Evolutionary conservation across 2,797 vertebrate species (phyloP).

Genomic region (Tenualosa ilisha): DNA sequence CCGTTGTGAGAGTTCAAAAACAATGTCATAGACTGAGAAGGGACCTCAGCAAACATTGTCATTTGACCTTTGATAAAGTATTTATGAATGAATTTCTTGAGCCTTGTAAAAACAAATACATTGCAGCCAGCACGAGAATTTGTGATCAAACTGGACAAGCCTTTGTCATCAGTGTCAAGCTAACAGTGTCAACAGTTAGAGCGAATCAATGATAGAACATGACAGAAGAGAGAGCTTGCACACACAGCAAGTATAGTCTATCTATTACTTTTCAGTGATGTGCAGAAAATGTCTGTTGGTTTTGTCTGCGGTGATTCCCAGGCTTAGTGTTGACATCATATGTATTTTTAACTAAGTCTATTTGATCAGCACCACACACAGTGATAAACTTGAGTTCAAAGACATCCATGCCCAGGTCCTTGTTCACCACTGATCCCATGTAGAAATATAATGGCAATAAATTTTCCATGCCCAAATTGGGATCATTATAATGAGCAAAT

Average conservation of each 20-base stretch:
- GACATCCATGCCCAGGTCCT: not conserved
- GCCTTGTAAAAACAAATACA: not conserved
- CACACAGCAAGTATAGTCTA: not conserved
- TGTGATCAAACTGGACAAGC: not conserved
- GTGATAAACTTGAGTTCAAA: not conserved
- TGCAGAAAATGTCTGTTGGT: not conserved
- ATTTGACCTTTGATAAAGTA: conserved; percentile 5
- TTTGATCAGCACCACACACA: conserved; percentile 12
- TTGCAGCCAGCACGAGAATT: not conserved
- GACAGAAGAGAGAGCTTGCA: not conserved
- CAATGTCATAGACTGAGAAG: not conserved
- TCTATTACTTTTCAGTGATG: not conserved
- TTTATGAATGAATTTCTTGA: not conserved
- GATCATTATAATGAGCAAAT: too few relatives aligned
- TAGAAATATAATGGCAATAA: not conserved
- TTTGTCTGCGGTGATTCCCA: conserved; percentile 12
- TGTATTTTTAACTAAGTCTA: not conserved
- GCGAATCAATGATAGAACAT: not conserved
- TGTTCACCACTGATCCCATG: not conserved
- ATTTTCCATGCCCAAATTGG: too few relatives aligned
- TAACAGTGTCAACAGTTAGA: not conserved
- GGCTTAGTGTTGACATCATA: not conserved
- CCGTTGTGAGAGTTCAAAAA: conserved; percentile 13
- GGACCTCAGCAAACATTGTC: not conserved
- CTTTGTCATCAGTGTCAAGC: not conserved